These are phyloP conservation scores for Odocoileus virginianus DNA, from an alignment of 2,113 vertebrate genomes.

Conservation along the genomic window DNA sequence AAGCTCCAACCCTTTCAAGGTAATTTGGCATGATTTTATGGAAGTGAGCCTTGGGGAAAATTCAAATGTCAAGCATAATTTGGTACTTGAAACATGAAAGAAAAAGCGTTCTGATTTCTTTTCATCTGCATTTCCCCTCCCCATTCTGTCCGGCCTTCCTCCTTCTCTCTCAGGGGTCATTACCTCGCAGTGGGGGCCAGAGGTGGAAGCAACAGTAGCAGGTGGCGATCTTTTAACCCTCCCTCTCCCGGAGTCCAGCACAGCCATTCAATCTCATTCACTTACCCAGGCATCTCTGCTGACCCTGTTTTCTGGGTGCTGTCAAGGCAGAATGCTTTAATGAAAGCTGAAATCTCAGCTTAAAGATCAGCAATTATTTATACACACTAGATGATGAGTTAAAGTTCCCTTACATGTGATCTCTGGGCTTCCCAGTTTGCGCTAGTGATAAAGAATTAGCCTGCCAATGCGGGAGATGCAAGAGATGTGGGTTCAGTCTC, in stretches of 20 bases:
- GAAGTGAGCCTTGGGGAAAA: constrained; percentile 78
- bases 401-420: not conserved
- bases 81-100: constrained; percentile 79
- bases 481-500: not conserved
- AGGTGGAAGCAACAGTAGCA: not conserved
- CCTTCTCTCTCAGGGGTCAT: constrained; percentile 59
- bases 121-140: constrained; percentile 68
- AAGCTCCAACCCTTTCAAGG: constrained; percentile 69
- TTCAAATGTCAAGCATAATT: constrained; percentile 84
- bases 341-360: not conserved
- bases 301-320: fast-evolving
- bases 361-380: not conserved
- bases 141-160: constrained; percentile 50
- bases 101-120: constrained; percentile 76
- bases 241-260: fast-evolving
- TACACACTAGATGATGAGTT: not conserved
- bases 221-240: not conserved
- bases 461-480: not conserved
- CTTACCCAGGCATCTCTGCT: not conserved
- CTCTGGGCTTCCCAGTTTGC: not conserved
- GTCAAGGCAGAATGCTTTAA: not conserved
- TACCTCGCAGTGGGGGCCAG: not conserved
- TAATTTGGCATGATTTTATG: constrained; percentile 79
- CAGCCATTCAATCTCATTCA: not conserved
- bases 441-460: not conserved